Conservation (phyloP, 1,140 invertebrate genomes). For the Battus philenor region DNA sequence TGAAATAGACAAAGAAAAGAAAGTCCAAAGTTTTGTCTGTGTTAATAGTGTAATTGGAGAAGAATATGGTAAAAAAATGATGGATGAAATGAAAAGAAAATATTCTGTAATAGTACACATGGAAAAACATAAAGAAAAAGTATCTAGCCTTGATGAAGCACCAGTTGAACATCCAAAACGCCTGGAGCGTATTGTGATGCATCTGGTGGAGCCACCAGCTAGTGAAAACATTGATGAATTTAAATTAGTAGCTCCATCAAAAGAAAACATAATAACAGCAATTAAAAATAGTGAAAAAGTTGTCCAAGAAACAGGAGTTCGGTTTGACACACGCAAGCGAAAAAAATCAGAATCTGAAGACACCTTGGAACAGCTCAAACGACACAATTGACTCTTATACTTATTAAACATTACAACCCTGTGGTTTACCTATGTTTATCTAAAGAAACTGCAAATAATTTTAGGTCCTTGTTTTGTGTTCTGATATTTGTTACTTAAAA, state of each 20-base stretch:
- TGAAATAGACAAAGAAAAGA: constrained; percentile 85
- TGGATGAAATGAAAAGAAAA: constrained; percentile 85
- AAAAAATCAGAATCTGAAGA: constrained; percentile 49
- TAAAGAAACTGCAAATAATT: constrained; percentile 1
- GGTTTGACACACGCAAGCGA: constrained; percentile 61
- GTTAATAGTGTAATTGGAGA: constrained; percentile 87
- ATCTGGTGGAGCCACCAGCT: constrained; percentile 80
- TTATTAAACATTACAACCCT: too few relatives aligned
- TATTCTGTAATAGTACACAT: constrained; percentile 82
- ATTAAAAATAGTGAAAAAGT: constrained; percentile 68
- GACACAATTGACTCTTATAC: constrained; percentile 41
- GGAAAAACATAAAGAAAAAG: constrained; percentile 45
- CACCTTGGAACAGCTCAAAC: constrained; percentile 49
- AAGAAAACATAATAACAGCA: constrained; percentile 64
- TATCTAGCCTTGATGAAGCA: constrained; percentile 55
- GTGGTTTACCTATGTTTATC: too few relatives aligned
- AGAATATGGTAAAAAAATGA: constrained; percentile 82
- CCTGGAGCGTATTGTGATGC: constrained; percentile 81
- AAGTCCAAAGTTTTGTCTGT: constrained; percentile 90
- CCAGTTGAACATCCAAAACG: constrained; percentile 81
- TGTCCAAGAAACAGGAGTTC: constrained; percentile 56
- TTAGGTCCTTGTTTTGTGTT: constrained; percentile 6
- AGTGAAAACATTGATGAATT: constrained; percentile 49
- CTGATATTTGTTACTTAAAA: constrained; percentile 8
- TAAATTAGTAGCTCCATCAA: constrained; percentile 59